phyloP scores from a whole-genome alignment of 1,140 invertebrate species.

The Dermatophagoides farinae region DNA sequence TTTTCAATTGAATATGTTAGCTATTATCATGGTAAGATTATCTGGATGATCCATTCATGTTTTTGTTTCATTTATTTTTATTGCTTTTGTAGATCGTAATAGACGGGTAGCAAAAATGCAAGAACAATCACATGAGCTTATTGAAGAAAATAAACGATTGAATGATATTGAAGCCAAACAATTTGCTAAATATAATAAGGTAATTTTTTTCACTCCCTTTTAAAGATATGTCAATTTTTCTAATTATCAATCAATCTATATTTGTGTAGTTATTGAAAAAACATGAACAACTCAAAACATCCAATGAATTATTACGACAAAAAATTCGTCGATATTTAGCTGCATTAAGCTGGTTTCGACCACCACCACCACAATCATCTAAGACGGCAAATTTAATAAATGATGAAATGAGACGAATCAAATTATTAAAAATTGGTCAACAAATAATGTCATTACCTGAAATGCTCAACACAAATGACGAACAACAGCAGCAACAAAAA shows the following conservation, averaged over 20 bases:
- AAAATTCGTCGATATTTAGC: conserved; percentile 5
- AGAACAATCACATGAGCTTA: conserved; percentile 45
- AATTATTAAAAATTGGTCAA: neutral
- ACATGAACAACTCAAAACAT: conserved; percentile 18
- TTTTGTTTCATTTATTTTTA: neutral
- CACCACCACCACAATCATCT: neutral
- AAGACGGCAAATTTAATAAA: neutral
- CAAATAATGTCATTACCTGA: neutral
- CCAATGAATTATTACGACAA: neutral
- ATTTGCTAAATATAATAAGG: conserved; percentile 52
- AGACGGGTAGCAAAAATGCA: conserved; percentile 43
- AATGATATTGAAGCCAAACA: conserved; percentile 47
- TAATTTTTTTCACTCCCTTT: conserved; percentile 23
- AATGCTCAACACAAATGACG: neutral
- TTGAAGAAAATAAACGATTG: conserved; percentile 48
- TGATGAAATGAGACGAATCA: neutral
- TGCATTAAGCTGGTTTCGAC: conserved; percentile 1
- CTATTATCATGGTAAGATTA: conserved; percentile 64
- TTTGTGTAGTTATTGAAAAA: conserved; percentile 14
- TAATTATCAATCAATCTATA: too few relatives aligned
- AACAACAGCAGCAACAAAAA: neutral
- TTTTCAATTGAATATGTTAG: conserved; percentile 80
- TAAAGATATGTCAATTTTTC: too few relatives aligned
- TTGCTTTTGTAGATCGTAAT: conserved; percentile 24
- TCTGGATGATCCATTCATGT: neutral